Percentiles rank a stretch among this genome's conserved stretches.
These are phyloP conservation scores for Cataglyphis cursor DNA, from an alignment of 2,888 invertebrate genomes.

Conservation along the genomic window DNA sequence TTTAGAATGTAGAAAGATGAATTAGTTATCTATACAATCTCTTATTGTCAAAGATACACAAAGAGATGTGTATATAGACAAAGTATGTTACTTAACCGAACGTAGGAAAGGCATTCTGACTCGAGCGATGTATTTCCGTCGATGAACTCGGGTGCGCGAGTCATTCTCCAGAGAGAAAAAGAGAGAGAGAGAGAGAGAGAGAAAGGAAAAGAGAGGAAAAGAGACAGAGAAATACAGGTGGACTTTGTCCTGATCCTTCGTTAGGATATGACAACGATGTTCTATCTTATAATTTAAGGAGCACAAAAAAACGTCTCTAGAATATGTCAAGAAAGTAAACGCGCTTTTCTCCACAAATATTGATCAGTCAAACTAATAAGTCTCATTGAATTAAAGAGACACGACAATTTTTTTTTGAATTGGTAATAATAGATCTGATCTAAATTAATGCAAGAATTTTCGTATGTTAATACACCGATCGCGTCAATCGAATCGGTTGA, in stretches of 20 bases:
- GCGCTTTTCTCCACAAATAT: background rate
- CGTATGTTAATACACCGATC: background rate
- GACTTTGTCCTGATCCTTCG: conserved; percentile 72
- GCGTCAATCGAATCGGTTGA: background rate
- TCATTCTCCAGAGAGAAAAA: conserved; percentile 59
- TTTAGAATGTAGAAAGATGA: background rate
- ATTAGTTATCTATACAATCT: background rate
- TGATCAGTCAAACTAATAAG: background rate
- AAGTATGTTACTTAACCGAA: conserved; percentile 50
- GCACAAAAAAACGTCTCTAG: background rate
- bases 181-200: conserved; percentile 39
- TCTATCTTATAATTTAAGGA: conserved; percentile 8
- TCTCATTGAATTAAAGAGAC: background rate
- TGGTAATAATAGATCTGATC: background rate
- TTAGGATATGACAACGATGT: conserved; percentile 35
- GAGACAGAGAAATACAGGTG: conserved; percentile 31
- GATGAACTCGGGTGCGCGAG: conserved; percentile 77
- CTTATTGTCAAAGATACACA: conserved; percentile 49
- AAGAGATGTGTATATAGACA: conserved; percentile 36
- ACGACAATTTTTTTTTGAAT: background rate
- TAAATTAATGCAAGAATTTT: background rate
- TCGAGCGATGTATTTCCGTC: conserved; percentile 77
- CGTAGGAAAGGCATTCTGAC: conserved; percentile 48
- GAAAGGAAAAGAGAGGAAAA: conserved; percentile 17
- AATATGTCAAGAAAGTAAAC: background rate